Evolutionary conservation across 2,888 invertebrate species (phyloP).

Genomic region (Anarsia innoxiella): DNA sequence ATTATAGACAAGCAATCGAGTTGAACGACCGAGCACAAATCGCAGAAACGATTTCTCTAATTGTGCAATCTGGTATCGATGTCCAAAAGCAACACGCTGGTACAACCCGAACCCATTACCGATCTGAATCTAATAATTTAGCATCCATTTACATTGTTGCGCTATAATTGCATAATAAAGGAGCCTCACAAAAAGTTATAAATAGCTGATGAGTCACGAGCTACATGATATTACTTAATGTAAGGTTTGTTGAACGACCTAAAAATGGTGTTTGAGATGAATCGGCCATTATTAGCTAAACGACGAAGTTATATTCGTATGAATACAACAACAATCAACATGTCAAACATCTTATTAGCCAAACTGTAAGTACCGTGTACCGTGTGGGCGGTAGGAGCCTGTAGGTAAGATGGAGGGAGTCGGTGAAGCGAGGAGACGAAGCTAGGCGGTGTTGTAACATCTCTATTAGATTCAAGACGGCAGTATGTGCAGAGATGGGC

Average conservation of each 20-base stretch:
- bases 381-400: too few relatives aligned
- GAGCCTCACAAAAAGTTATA: constrained; percentile 1
- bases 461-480: too few relatives aligned
- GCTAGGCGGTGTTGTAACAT: too few relatives aligned
- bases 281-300: constrained; percentile 10
- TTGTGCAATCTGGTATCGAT: constrained; percentile 3
- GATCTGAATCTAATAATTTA: not conserved
- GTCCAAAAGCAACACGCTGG: not conserved
- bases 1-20: not conserved
- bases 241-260: constrained; percentile 14
- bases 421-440: too few relatives aligned
- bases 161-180: constrained; percentile 3
- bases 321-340: too few relatives aligned
- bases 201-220: not conserved
- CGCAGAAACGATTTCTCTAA: constrained; percentile 9
- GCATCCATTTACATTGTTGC: constrained; percentile 1
- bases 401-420: too few relatives aligned
- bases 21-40: constrained; percentile 10
- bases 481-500: too few relatives aligned
- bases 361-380: too few relatives aligned
- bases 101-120: not conserved
- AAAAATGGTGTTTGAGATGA: constrained; percentile 15
- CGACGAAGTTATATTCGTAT: too few relatives aligned
- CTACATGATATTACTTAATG: constrained; percentile 1
- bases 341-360: too few relatives aligned